Evolutionary conservation across 1,140 invertebrate species (phyloP).

Genomic region (Orius laevigatus): DNA sequence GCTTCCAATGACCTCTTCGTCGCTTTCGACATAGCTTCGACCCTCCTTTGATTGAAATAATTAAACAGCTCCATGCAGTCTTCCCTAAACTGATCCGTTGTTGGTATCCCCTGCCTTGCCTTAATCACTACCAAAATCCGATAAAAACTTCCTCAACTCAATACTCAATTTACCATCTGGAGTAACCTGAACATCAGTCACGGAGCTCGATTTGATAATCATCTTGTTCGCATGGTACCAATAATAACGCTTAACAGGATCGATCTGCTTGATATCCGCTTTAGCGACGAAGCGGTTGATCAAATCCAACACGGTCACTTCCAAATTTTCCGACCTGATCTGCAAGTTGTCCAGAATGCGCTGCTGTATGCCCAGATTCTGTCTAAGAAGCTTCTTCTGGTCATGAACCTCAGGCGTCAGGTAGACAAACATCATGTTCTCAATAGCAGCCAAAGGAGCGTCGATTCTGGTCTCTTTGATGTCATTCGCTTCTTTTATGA

Average conservation of each 20-base stretch:
- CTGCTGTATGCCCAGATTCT: conserved; percentile 34
- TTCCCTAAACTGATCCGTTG: conserved; percentile 36
- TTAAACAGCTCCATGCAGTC: conserved; percentile 58
- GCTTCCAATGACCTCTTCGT: conserved; percentile 49
- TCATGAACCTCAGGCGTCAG: conserved; percentile 45
- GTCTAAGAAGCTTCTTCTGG: conserved; percentile 44
- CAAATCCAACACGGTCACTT: conserved; percentile 47
- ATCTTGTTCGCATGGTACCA: conserved; percentile 46
- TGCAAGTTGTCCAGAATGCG: conserved; percentile 29
- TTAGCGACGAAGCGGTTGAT: conserved; percentile 50
- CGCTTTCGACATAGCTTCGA: conserved; percentile 47
- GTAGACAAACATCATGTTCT: conserved; percentile 43
- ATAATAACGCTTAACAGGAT: conserved; percentile 35
- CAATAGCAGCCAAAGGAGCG: conserved; percentile 46
- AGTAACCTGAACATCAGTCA: conserved; percentile 17
- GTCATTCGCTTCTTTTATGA: conserved; percentile 53
- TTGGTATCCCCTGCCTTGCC: conserved; percentile 4
- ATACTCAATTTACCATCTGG: background rate
- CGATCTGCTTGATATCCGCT: conserved; percentile 34
- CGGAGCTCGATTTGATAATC: conserved; percentile 30
- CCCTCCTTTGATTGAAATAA: conserved; percentile 52
- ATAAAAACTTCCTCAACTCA: background rate
- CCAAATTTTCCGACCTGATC: conserved; percentile 39
- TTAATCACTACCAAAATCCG: background rate
- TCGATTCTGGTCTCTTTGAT: conserved; percentile 61